Base-by-base conservation (phyloP, 2,888 invertebrate genomes). In the Synergus itoensis region DNA sequence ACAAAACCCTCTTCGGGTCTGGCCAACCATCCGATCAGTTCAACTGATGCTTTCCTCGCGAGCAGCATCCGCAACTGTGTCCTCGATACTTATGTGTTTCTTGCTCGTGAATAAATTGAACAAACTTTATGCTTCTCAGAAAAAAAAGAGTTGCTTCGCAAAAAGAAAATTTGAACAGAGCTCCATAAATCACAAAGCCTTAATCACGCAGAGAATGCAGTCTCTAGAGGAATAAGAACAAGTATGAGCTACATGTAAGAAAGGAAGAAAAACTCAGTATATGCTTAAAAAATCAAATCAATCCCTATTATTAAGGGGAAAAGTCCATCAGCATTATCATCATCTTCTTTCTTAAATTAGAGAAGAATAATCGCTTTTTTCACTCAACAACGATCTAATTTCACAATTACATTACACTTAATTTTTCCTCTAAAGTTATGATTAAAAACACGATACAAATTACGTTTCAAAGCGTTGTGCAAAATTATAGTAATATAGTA, bases 11-110 rank as follows among this genome's bases (percentile, higher is more conserved):
- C 28, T 21, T 64, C 65, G 48, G 65, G 14, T 45, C 62, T 78
- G 28, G 28, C 79, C 75, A 78, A 83, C 82, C 82, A 81, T 84
- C 82, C 86, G 83, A 84, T 83, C 84, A 83, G 85, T 83, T 83
- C 82, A 84, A 83, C 80, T 83, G 80, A 82, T 81, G 84, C 82
- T 84, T 85, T 73, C 73, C 48, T 73, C 53, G 53, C 36, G 53
- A 73, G 53, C 73, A 65, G 65, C 65, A 65, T 65, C 40, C 73
- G 48, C 53, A 53, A 73, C 73, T 48, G 73, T 73, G 73, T 36
- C 53, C 73, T 73, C 73, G 73, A 73, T 73, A 73, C 36, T 73
- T 73, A 67, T 28, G 73, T 16, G 11, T 36, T 73, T 73, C 73
- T 16, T 48, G 40, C n/a, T 73, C 36, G 48, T 53, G 28, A 73